These are phyloP conservation scores for Pseudomugil tenellus DNA, from an alignment of 2,797 vertebrate genomes.

Conservation along the genomic window DNA sequence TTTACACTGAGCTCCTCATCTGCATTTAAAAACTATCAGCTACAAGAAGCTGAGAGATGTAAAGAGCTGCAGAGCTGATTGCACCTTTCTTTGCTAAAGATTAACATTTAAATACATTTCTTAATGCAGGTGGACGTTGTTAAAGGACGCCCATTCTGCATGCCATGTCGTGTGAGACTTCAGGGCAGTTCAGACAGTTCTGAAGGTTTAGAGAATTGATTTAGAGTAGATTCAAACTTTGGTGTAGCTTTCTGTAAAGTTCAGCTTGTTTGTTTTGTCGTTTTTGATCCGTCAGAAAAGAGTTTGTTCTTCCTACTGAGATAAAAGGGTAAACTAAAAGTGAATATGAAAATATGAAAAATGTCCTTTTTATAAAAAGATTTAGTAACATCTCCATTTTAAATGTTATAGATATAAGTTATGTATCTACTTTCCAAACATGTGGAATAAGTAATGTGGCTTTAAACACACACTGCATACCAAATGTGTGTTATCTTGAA, in stretches of 20 bases:
- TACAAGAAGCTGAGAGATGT: not conserved
- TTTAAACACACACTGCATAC: conserved; percentile 14
- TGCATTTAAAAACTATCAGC: conserved; percentile 5
- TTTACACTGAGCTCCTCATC: not conserved
- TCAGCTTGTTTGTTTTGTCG: not conserved
- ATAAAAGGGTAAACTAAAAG: too few species aligned
- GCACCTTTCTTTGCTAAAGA: not conserved
- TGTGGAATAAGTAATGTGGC: not conserved
- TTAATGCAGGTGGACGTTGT: not conserved
- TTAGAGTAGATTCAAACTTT: not conserved
- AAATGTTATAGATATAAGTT: not conserved
- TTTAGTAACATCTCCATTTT: not conserved
- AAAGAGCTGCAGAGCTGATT: not conserved
- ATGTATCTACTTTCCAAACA: not conserved
- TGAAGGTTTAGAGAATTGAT: not conserved
- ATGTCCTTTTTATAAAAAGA: too few species aligned
- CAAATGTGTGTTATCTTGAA: conserved; percentile 32
- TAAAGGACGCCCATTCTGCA: not conserved
- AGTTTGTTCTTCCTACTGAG: too few species aligned
- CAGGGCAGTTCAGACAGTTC: not conserved
- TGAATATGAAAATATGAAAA: too few species aligned
- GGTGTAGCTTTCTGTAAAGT: not conserved
- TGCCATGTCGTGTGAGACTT: not conserved
- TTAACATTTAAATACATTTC: not conserved
- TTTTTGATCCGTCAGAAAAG: too few species aligned